Base-by-base conservation (phyloP, 37 sponge, comb jelly and placozoan species). In the Hexactinellida sp. region DNA sequence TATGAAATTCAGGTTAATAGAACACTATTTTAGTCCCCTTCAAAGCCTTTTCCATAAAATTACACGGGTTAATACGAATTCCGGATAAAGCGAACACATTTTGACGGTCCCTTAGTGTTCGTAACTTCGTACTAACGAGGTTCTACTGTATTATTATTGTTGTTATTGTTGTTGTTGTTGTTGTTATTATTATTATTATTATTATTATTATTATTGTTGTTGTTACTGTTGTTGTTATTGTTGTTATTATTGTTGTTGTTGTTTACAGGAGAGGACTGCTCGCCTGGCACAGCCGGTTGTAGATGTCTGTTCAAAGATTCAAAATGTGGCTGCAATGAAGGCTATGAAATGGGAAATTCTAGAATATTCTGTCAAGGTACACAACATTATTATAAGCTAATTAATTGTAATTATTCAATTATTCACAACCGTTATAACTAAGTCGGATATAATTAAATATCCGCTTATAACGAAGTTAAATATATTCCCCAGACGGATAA, bases 301-400 rank as follows among this genome's bases (percentile, higher is more conserved):
- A 28, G 76, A 3, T 63, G 76, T 63, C 1, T 63, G 5, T 23
- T 25, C 34, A 25, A 1, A 5, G 76, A 23, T 10, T 63, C 30
- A 25, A 23, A 63, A 3, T 63, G 76, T 63, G 13, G 5, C 34
- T 63, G 76, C 13, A n/a, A 25, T 10, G 76, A 63, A 25, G 76
- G 76, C 21, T 63, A 63, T n/a, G 30, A 63, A 23, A 10, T 63
- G 3, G 76, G 76, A 63, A 63, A 63, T 10, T 7, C 76, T 10
- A n/a, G 34, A 32, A n/a, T 63, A 63, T 63, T 63, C 76, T 63
- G 76, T 63, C 76, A 63, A 23, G 76, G 76, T 63, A 63, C 5
- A 13, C 47, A 16, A 13, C 5, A 41, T 5, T 16, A 16, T 13
- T 41, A 41, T 13, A 41, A 41, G 5, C 47, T 41, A 16, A 41